Evolutionary conservation across 1,140 invertebrate genomes (phyloP).

Genomic region (Paraescarpia echinospica): DNA sequence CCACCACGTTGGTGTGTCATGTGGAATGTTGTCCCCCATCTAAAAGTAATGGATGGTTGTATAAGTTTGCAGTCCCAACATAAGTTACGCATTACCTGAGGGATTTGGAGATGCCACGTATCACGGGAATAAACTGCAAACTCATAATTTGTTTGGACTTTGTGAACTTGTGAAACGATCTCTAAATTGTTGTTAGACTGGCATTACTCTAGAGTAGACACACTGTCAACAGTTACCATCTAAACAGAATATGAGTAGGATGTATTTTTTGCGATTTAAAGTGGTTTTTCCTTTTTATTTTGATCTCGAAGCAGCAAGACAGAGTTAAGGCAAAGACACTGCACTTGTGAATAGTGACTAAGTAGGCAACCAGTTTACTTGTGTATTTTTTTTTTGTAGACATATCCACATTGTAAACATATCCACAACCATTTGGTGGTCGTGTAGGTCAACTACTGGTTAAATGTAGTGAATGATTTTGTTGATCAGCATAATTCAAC

Average conservation of each 20-base stretch:
- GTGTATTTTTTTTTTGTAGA: neutral
- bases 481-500: neutral
- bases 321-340: neutral
- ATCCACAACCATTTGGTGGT: neutral
- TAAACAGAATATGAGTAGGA: neutral
- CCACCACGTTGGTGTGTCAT: neutral
- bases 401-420: too few relatives aligned
- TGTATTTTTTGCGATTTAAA: neutral
- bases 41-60: neutral
- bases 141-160: too few relatives aligned
- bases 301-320: neutral
- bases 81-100: too few relatives aligned
- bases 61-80: too few relatives aligned
- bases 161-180: too few relatives aligned
- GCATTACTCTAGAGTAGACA: neutral
- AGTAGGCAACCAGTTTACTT: neutral
- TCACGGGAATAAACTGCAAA: too few relatives aligned
- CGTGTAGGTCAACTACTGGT: neutral
- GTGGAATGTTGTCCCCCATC: neutral
- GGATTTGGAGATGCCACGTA: too few relatives aligned
- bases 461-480: neutral
- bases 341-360: neutral
- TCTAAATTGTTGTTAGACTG: neutral
- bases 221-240: neutral
- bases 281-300: neutral